These are phyloP conservation scores for Monopterus albus DNA, from an alignment of 2,113 vertebrate species.

Conservation along the genomic window DNA sequence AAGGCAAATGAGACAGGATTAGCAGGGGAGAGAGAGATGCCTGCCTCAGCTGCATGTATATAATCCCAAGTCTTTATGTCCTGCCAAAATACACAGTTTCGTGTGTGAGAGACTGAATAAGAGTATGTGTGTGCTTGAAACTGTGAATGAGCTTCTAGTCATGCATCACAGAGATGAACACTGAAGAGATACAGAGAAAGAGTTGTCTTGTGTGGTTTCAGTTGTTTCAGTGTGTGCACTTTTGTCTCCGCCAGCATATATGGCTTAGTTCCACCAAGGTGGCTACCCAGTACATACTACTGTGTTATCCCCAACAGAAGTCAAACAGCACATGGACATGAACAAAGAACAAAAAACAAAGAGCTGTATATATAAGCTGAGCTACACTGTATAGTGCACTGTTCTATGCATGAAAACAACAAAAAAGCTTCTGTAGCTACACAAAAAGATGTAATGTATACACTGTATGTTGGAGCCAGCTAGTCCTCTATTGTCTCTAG, in stretches of 20 bases:
- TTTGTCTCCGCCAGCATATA: slow-evolving; percentile 12
- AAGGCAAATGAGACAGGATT: slow-evolving; percentile 79
- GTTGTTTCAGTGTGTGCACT: neutral
- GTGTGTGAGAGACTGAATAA: slow-evolving; percentile 44
- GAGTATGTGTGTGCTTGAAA: slow-evolving; percentile 37
- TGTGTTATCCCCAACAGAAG: slow-evolving; percentile 3
- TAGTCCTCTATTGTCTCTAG: too few relatives aligned
- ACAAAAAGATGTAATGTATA: too few relatives aligned
- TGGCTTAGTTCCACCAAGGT: slow-evolving; percentile 12
- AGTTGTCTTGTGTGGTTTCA: slow-evolving; percentile 2
- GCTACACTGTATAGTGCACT: neutral
- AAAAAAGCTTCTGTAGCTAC: neutral
- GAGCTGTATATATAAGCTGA: slow-evolving; percentile 4
- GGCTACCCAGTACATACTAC: neutral
- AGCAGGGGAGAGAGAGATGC: slow-evolving; percentile 52
- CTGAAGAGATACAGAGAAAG: slow-evolving; percentile 8
- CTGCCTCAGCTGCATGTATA: slow-evolving; percentile 68
- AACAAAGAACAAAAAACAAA: neutral
- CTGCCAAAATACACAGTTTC: slow-evolving; percentile 72
- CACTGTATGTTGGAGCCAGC: too few relatives aligned
- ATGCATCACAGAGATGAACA: slow-evolving; percentile 30
- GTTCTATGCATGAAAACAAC: neutral
- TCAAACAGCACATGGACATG: neutral
- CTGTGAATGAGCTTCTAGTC: slow-evolving; percentile 9
- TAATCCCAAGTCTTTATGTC: slow-evolving; percentile 74